Evolutionary conservation across 1,140 invertebrate genomes (phyloP).

Genomic region (Ladona fulva): DNA sequence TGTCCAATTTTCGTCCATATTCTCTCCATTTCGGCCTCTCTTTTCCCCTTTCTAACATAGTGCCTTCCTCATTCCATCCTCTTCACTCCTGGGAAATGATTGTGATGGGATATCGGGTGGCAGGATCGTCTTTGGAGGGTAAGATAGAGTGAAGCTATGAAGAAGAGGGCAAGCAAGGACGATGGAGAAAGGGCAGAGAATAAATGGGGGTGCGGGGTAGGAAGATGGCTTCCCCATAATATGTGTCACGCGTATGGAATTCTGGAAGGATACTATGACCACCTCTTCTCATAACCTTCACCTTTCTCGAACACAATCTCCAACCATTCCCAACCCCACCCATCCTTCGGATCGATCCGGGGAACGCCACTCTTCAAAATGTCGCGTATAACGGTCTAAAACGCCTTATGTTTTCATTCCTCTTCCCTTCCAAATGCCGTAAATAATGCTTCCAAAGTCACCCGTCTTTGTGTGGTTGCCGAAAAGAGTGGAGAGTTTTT

Average conservation of each 20-base stretch:
- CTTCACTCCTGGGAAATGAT: neutral
- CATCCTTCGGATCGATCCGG: neutral
- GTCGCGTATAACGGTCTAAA: too few species aligned
- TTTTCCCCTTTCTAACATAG: too few species aligned
- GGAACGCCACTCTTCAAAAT: neutral
- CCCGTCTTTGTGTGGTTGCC: too few species aligned
- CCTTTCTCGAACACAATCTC: neutral
- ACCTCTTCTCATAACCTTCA: neutral
- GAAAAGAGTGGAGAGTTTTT: too few species aligned
- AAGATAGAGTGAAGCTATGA: neutral
- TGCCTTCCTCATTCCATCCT: neutral
- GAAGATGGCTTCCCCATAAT: neutral
- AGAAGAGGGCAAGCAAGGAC: neutral
- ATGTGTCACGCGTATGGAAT: neutral
- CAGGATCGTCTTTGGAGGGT: neutral
- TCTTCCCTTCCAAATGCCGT: too few species aligned
- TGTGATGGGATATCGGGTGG: neutral
- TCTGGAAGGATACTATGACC: neutral
- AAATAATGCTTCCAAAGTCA: too few species aligned
- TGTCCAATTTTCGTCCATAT: too few species aligned
- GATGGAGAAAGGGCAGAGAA: neutral
- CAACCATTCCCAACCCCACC: neutral
- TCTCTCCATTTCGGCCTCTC: too few species aligned
- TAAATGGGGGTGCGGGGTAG: neutral
- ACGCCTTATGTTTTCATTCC: too few species aligned